phyloP scores from a whole-genome alignment of 1,140 invertebrate genomes.

The Agrilus planipennis region DNA sequence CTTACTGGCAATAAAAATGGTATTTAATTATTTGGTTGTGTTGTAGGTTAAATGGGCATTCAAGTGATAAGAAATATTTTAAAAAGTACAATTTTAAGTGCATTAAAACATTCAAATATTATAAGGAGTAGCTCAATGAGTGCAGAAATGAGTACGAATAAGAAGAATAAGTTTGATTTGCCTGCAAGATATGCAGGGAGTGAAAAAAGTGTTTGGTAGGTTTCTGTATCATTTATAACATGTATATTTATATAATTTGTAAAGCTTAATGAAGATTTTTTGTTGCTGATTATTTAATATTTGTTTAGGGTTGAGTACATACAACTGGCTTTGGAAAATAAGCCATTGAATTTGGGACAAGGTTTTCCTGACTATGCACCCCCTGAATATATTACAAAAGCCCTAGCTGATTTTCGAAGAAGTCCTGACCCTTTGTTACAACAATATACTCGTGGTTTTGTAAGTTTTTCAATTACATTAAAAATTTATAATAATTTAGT shows the following conservation, averaged over 20 bases:
- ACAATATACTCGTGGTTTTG: slow-evolving; percentile 85
- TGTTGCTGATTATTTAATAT: slow-evolving; percentile 6
- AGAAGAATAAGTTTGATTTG: slow-evolving; percentile 38
- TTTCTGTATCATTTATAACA: slow-evolving; percentile 8
- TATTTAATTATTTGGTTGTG: no score
- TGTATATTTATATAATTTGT: slow-evolving; percentile 8
- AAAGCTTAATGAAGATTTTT: slow-evolving; percentile 7
- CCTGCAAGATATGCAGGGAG: slow-evolving; percentile 37
- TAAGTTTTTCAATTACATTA: slow-evolving; percentile 32
- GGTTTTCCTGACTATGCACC: slow-evolving; percentile 93
- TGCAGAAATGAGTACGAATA: no score
- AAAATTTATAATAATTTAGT: no score
- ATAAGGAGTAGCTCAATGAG: no score
- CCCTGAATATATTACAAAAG: slow-evolving; percentile 71
- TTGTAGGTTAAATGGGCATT: no score
- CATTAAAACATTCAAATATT: no score
- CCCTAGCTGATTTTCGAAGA: slow-evolving; percentile 53
- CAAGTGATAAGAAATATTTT: no score
- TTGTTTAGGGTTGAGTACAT: slow-evolving; percentile 87
- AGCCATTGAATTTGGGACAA: slow-evolving; percentile 92
- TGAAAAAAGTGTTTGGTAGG: slow-evolving; percentile 44
- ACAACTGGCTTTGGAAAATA: slow-evolving; percentile 70
- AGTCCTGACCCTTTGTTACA: slow-evolving; percentile 68
- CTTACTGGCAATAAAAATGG: no score
- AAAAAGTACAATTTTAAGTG: no score